phyloP scores from a whole-genome alignment of 2,113 vertebrate species.

The Oenanthe oenanthe region DNA sequence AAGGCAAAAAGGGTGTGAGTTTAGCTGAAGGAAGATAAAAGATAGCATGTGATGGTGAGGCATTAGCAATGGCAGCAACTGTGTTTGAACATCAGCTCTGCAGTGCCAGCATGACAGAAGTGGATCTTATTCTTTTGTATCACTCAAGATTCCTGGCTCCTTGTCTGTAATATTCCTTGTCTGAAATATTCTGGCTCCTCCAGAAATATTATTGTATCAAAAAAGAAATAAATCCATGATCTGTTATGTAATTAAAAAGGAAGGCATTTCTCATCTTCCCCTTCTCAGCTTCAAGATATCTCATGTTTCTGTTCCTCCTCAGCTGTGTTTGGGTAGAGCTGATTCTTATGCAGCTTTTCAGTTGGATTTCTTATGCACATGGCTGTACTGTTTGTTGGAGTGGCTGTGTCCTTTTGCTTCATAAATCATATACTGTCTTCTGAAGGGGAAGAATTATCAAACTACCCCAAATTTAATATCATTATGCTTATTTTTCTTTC shows the following conservation, averaged over 20 bases:
- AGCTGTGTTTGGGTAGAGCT: not conserved
- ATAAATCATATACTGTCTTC: not conserved
- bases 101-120: not conserved
- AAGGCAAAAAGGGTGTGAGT: not conserved
- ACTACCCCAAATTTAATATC: not conserved
- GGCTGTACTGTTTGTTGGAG: not conserved
- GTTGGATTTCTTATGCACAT: not conserved
- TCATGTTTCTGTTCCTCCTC: not conserved
- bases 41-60: not conserved
- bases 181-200: not conserved
- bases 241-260: not conserved
- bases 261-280: not conserved
- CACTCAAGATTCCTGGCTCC: not conserved
- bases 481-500: not conserved
- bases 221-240: not conserved
- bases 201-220: not conserved
- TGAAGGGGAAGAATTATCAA: not conserved
- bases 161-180: not conserved
- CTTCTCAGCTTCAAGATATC: not conserved
- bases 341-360: not conserved
- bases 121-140: not conserved
- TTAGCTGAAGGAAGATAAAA: not conserved
- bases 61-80: not conserved
- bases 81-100: not conserved
- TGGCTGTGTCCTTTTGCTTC: not conserved